A percentile compares a stretch with the other conserved stretches of the same genome.
Evolutionary conservation across 2,888 invertebrate genomes (phyloP).

Genomic region (Ophonus ardosiacus): DNA sequence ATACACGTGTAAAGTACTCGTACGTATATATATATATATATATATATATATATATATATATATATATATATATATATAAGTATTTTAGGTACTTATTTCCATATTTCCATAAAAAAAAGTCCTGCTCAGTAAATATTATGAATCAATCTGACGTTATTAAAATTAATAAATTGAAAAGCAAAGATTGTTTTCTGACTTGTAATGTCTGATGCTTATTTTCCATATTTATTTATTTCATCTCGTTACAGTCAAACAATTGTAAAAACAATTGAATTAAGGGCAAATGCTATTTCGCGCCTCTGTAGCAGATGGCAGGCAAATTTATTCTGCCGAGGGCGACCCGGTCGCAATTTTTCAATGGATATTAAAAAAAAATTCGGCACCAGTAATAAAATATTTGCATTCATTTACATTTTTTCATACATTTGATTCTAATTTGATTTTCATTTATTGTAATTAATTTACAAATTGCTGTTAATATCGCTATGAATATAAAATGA

Average conservation of each 20-base stretch:
- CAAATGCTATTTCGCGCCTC: neutral
- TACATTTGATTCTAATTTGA: neutral
- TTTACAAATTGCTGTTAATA: neutral
- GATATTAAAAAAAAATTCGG: slow-evolving; percentile 31
- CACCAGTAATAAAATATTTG: slow-evolving; percentile 11
- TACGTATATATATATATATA: too few relatives aligned
- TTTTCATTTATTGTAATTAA: slow-evolving; percentile 21
- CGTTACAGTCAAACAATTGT: neutral
- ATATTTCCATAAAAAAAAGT: too few relatives aligned
- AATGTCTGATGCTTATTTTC: neutral
- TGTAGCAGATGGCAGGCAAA: neutral
- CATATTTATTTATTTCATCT: neutral
- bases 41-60: too few relatives aligned
- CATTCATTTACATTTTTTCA: slow-evolving; percentile 24
- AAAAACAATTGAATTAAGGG: neutral
- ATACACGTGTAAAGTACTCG: too few relatives aligned
- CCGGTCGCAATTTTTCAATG: slow-evolving; percentile 15
- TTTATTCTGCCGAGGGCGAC: slow-evolving; percentile 12
- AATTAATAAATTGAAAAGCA: neutral
- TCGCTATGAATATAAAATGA: neutral
- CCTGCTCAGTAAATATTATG: too few relatives aligned
- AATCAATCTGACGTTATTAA: neutral
- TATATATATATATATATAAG: too few relatives aligned
- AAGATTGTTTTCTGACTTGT: neutral
- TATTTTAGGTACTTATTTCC: too few relatives aligned